A percentile compares a stretch with the other conserved stretches of the same genome.
phyloP scores from a whole-genome alignment of 2,888 invertebrate genomes.

The Nipponacmea schrenckii region DNA sequence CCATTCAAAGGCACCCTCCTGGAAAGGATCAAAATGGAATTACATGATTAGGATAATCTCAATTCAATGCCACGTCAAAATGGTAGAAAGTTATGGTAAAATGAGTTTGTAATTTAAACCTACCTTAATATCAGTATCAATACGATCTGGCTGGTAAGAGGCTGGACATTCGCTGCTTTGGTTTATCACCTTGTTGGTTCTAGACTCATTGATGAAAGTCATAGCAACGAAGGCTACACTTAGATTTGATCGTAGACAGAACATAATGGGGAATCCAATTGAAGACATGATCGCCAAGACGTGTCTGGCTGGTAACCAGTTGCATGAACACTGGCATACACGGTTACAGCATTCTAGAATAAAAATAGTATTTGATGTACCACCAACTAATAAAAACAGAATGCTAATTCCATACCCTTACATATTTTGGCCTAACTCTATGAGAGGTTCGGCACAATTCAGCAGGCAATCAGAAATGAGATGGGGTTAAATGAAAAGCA shows the following conservation, averaged over 20 bases:
- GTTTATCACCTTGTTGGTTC: not conserved
- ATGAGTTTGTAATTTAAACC: no score
- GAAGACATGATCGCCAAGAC: constrained; percentile 63
- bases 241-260: constrained; percentile 76
- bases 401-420: no score
- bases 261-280: constrained; percentile 62
- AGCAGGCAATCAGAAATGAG: no score
- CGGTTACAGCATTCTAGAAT: not conserved
- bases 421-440: no score
- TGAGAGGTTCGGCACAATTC: no score
- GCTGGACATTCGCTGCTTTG: not conserved
- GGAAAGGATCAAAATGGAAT: constrained; percentile 1
- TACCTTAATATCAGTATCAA: no score
- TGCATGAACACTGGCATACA: not conserved
- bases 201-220: constrained; percentile 29
- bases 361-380: no score
- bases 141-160: no score
- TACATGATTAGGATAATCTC: not conserved
- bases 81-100: no score
- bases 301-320: constrained; percentile 43
- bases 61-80: no score
- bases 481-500: no score
- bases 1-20: constrained; percentile 44
- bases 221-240: constrained; percentile 74
- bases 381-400: no score